These are phyloP conservation scores for Xenotilapia leptura DNA, from an alignment of 2,113 vertebrate genomes.

Conservation along the genomic window DNA sequence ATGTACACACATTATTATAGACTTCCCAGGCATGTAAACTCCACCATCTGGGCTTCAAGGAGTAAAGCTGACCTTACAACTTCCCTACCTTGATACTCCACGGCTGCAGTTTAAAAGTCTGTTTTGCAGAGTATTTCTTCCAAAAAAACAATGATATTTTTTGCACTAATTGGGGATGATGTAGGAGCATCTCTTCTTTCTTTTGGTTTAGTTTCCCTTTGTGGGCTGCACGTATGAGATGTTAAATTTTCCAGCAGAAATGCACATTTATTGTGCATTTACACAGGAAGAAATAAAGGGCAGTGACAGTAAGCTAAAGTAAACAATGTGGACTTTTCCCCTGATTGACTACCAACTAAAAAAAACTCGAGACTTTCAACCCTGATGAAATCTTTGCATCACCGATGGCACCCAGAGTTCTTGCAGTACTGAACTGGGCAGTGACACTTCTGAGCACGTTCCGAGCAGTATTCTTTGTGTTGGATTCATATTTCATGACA, in stretches of 20 bases:
- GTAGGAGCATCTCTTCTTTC: background rate
- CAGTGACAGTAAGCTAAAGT: background rate
- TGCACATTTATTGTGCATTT: background rate
- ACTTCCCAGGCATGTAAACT: background rate
- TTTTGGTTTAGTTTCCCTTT: background rate
- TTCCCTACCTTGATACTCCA: background rate
- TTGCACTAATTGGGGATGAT: slow-evolving; percentile 14
- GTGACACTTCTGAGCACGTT: slow-evolving; percentile 38
- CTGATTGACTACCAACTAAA: background rate
- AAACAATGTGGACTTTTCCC: slow-evolving; percentile 2
- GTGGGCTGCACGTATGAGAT: background rate
- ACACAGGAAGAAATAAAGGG: background rate
- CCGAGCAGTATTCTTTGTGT: slow-evolving; percentile 7
- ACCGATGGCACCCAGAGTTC: background rate
- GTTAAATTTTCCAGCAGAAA: background rate
- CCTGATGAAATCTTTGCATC: slow-evolving; percentile 63
- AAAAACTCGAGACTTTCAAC: background rate
- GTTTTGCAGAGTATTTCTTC: background rate
- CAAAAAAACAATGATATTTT: background rate
- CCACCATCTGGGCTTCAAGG: slow-evolving; percentile 33
- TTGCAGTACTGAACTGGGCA: background rate
- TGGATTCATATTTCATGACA: slow-evolving; percentile 59
- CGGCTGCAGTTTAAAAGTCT: background rate
- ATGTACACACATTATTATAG: background rate
- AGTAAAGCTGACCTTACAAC: background rate